A percentile compares a stretch with the other conserved stretches of the same genome.
These are phyloP conservation scores for Australoheros scitulus DNA, from an alignment of 2,113 vertebrate genomes.

Conservation along the genomic window DNA sequence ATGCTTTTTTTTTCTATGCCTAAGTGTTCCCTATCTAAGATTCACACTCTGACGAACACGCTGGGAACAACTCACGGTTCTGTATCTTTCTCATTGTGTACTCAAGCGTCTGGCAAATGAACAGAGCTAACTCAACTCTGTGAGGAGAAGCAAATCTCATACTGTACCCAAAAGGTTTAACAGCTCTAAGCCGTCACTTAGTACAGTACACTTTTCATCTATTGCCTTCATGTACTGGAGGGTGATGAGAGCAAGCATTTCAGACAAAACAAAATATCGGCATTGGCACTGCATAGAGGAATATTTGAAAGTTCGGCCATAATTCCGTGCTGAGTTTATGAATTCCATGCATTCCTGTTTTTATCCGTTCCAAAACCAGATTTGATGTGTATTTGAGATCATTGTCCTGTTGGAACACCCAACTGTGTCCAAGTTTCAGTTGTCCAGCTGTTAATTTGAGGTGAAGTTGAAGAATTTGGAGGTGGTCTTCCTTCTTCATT, in stretches of 20 bases:
- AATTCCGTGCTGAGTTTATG: neutral
- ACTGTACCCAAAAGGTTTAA: constrained; percentile 37
- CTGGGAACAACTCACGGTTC: too few species aligned
- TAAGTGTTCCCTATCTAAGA: too few species aligned
- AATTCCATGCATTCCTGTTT: too few species aligned
- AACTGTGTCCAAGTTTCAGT: too few species aligned
- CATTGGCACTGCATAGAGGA: constrained; percentile 29
- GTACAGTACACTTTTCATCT: constrained; percentile 36
- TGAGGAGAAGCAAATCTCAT: neutral
- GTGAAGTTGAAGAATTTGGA: too few species aligned
- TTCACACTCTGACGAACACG: too few species aligned
- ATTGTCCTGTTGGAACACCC: too few species aligned
- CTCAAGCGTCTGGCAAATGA: constrained; percentile 54
- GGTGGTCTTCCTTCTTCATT: too few species aligned
- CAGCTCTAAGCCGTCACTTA: constrained; percentile 21
- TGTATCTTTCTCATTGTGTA: constrained; percentile 17
- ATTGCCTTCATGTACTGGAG: constrained; percentile 25
- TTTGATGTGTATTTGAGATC: too few species aligned
- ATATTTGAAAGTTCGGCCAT: constrained; percentile 61
- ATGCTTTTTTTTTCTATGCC: neutral
- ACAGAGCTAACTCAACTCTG: constrained; percentile 3
- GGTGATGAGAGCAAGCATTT: constrained; percentile 31
- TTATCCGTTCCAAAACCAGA: too few species aligned
- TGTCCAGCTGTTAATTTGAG: too few species aligned
- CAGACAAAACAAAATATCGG: constrained; percentile 10